These are phyloP conservation scores for Bombus superbus DNA, from an alignment of 1,140 invertebrate species.

Conservation along the genomic window DNA sequence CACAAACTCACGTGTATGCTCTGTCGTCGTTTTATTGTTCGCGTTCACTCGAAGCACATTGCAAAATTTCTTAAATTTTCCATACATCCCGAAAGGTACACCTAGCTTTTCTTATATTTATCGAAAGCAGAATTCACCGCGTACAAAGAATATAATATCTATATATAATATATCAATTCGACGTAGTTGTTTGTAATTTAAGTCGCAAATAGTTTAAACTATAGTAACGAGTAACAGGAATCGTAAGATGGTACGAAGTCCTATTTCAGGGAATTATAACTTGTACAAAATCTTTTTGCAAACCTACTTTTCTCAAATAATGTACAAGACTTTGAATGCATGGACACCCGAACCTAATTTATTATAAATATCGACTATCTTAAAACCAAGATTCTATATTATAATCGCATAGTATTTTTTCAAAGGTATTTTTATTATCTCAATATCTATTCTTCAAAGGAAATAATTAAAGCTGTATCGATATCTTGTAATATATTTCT, in stretches of 20 bases:
- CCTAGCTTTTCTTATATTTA: no score
- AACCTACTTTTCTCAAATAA: not conserved
- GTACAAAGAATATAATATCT: not conserved
- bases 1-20: constrained; percentile 16
- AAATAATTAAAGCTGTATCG: not conserved
- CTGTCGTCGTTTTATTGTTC: constrained; percentile 15
- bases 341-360: not conserved
- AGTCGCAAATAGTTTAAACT: not conserved
- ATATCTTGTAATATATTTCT: not conserved
- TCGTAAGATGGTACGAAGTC: not conserved
- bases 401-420: not conserved
- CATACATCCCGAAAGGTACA: not conserved
- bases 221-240: not conserved
- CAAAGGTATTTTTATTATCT: not conserved
- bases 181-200: not conserved
- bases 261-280: not conserved
- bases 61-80: not conserved
- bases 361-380: not conserved
- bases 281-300: not conserved
- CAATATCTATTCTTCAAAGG: not conserved
- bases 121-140: not conserved
- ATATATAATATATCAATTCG: no score
- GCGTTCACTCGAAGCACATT: not conserved
- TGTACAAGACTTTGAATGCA: not conserved
- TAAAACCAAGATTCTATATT: not conserved